phyloP scores from a whole-genome alignment of 2,888 invertebrate species.

The Tryphoninae sp. region DNA sequence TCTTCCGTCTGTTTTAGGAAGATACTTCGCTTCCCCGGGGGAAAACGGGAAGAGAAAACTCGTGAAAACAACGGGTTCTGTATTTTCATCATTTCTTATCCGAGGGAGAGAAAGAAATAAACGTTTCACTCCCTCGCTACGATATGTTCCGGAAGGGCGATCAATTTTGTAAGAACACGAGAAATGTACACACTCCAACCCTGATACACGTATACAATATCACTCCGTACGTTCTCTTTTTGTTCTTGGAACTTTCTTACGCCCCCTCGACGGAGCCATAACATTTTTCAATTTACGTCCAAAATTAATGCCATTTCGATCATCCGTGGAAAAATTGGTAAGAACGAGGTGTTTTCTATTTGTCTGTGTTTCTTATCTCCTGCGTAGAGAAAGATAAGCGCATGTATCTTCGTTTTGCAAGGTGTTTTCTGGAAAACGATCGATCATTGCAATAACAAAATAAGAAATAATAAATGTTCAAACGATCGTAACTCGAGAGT shows the following conservation, averaged over 20 bases:
- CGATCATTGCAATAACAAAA: neutral
- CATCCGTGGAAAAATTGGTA: neutral
- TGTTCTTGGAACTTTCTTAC: too few species aligned
- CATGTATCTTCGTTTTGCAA: neutral
- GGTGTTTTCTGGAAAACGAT: neutral
- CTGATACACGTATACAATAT: too few species aligned
- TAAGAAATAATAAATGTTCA: neutral
- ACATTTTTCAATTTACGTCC: too few species aligned
- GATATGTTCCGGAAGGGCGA: slow-evolving; percentile 12
- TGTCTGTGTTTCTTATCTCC: neutral
- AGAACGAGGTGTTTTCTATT: neutral
- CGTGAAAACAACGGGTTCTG: slow-evolving; percentile 34
- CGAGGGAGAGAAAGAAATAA: slow-evolving; percentile 13
- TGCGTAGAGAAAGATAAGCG: neutral
- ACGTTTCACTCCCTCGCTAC: neutral
- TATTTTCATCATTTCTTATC: slow-evolving; percentile 44
- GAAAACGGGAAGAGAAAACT: slow-evolving; percentile 33
- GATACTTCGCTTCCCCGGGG: slow-evolving; percentile 33
- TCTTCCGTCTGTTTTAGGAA: slow-evolving; percentile 37
- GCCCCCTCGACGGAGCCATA: too few species aligned
- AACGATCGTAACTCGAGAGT: neutral
- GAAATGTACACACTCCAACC: slow-evolving; percentile 2
- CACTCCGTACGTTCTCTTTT: too few species aligned
- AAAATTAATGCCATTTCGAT: too few species aligned
- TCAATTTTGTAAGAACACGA: slow-evolving; percentile 33